Evolutionary conservation across 2,113 vertebrate genomes (phyloP).

Genomic region (Cyprinodon brontotheroides): DNA sequence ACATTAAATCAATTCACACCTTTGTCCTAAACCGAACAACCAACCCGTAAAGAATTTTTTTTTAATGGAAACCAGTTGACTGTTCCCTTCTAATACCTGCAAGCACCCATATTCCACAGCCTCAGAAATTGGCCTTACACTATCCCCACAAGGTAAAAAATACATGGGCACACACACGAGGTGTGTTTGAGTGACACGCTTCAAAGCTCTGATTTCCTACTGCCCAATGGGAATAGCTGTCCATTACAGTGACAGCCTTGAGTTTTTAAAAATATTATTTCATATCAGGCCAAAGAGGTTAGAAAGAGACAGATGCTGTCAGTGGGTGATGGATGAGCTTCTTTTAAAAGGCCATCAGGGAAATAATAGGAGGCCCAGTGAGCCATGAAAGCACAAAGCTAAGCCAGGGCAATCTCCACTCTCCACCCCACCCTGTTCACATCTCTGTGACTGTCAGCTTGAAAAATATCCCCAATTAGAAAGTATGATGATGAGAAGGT

Average conservation of each 20-base stretch:
- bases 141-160: too few relatives aligned
- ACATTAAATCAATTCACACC: too few relatives aligned
- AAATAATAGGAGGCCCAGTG: constrained; percentile 50
- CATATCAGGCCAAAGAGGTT: constrained; percentile 60
- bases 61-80: too few relatives aligned
- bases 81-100: too few relatives aligned
- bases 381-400: constrained; percentile 51
- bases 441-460: constrained; percentile 58
- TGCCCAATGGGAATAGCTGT: constrained; percentile 64
- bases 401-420: constrained; percentile 31
- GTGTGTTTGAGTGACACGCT: constrained; percentile 47
- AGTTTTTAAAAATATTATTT: constrained; percentile 68
- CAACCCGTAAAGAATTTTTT: too few relatives aligned
- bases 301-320: constrained; percentile 65
- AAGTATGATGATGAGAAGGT: constrained; percentile 52
- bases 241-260: constrained; percentile 64
- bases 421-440: constrained; percentile 19
- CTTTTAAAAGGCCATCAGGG: constrained; percentile 62
- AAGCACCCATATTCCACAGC: too few relatives aligned
- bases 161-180: too few relatives aligned
- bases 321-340: constrained; percentile 69
- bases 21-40: too few relatives aligned
- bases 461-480: constrained; percentile 60
- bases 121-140: too few relatives aligned
- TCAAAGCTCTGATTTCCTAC: constrained; percentile 49